A percentile compares a stretch with the other conserved stretches of the same genome.
These are phyloP conservation scores for Pedicia rivosa DNA, from an alignment of 2,888 invertebrate species.

Conservation along the genomic window DNA sequence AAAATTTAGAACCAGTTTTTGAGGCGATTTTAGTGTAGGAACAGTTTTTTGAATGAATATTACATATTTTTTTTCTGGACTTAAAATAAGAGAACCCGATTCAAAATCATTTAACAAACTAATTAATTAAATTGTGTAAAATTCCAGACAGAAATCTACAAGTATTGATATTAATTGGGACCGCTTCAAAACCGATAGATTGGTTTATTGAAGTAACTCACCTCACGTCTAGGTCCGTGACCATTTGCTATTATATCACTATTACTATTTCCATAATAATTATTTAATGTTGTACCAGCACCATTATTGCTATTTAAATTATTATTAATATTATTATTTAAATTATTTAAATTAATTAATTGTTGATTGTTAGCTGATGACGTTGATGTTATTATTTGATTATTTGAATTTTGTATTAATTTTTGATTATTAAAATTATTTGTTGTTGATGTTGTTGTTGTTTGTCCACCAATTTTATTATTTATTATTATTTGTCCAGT, in stretches of 20 bases:
- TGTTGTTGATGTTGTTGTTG: conserved; percentile 10
- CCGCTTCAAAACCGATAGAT: too few species aligned
- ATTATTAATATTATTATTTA: conserved; percentile 17
- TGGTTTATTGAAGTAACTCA: conserved; percentile 14
- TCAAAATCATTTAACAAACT: too few species aligned
- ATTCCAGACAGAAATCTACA: too few species aligned
- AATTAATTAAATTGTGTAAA: too few species aligned
- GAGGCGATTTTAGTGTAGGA: too few species aligned
- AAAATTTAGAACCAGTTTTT: too few species aligned
- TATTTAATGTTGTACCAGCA: conserved; percentile 13
- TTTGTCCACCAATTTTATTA: too few species aligned
- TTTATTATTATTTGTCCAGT: background rate
- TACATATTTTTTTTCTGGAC: too few species aligned
- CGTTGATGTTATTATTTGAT: conserved; percentile 16
- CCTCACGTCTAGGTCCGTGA: conserved; percentile 31
- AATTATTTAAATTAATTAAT: conserved; percentile 3
- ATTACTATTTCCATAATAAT: conserved; percentile 19
- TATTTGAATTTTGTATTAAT: conserved; percentile 17
- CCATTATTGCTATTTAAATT: conserved; percentile 15
- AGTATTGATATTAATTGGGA: too few species aligned
- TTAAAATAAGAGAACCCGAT: too few species aligned
- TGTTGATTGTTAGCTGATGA: background rate
- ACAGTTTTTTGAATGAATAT: too few species aligned
- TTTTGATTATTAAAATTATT: conserved; percentile 15
- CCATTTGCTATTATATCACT: conserved; percentile 29